These are phyloP conservation scores for Eurytemora carolleeae DNA, from an alignment of 1,140 invertebrate species.

Conservation along the genomic window DNA sequence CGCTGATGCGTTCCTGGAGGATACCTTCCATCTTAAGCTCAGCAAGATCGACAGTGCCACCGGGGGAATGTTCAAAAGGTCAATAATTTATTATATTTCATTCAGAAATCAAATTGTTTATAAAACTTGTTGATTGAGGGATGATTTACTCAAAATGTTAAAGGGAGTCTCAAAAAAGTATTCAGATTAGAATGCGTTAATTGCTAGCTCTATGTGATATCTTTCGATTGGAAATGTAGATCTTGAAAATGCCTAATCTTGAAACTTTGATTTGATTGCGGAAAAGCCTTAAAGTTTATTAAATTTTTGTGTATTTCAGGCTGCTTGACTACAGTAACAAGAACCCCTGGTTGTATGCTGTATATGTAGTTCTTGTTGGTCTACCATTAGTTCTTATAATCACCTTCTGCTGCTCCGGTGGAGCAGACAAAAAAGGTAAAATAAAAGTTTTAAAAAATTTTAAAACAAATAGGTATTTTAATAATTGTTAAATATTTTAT, in stretches of 20 bases:
- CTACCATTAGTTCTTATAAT: slow-evolving; percentile 56
- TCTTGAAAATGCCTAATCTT: slow-evolving; percentile 14
- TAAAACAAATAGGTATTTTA: too few species aligned
- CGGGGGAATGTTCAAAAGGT: slow-evolving; percentile 11
- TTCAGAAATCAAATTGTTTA: too few species aligned
- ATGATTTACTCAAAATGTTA: too few species aligned
- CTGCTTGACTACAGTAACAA: slow-evolving; percentile 60
- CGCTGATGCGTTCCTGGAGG: slow-evolving; percentile 54
- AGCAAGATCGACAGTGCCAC: slow-evolving; percentile 40
- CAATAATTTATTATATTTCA: too few species aligned
- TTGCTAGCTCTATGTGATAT: too few species aligned
- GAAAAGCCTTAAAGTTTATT: too few species aligned
- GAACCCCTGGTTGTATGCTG: slow-evolving; percentile 72
- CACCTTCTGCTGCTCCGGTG: slow-evolving; percentile 47
- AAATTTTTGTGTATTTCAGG: too few species aligned
- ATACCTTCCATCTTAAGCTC: slow-evolving; percentile 66
- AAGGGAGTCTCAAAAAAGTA: too few species aligned
- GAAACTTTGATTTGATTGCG: slow-evolving; percentile 12
- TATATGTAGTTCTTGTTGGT: slow-evolving; percentile 54
- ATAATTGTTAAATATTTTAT: too few species aligned
- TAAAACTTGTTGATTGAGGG: too few species aligned
- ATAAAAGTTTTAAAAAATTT: too few species aligned
- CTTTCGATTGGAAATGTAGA: not conserved
- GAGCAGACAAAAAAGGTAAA: slow-evolving; percentile 27
- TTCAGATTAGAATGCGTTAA: too few species aligned